Base-by-base conservation (phyloP, 2,888 invertebrate species). In the Eilema griseolum region DNA sequence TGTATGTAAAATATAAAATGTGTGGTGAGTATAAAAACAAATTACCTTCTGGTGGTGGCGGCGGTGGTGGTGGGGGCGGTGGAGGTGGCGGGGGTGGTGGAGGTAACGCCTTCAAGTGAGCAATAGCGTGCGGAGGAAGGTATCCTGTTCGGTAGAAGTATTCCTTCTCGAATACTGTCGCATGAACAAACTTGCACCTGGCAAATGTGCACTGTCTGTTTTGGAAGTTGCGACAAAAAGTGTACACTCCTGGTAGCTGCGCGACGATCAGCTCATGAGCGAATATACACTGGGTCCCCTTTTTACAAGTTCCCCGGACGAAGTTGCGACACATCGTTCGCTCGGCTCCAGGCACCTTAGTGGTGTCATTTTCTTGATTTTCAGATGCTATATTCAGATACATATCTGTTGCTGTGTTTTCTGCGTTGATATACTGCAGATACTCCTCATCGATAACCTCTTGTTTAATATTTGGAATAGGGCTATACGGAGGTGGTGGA, bases 141-240 rank as follows among this genome's bases (percentile, higher is more conserved):
- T 75, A 80, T 0, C 89, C 91, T 0, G 92, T 90, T 16, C 92
- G 79, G 56, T 87, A 91, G 68, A 89, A 93, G 24, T 85, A 74
- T 52, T 91, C 90, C 56, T 93, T 91, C 69, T 93, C 92, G 76
- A 91, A 92, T 0, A 93, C 89, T 0, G 88, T 83, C 0, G 93
- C 93, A 73, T 93, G 93, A 0, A 92, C 91, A 75, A 89, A 93
- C 74, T 85, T 91, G 73, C 93, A 93, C n/a, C 86, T 84, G 0
- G 88, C 83, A 41, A 78, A 81, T 0, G 78, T 87, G 66, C 93
- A 93, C 0, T 81, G 80, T 0, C 81, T 70, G 56, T 93, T 93
- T 66, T 93, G 93, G 61, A 84, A 93, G 52, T 93, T 89, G 37
- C 85, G 85, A 66, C 94, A 94, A 70, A 94, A 94, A 7, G 89